A percentile compares a stretch with the other conserved stretches of the same genome.
These are phyloP conservation scores for Condylura cristata DNA, from an alignment of 2,113 vertebrate species.

Conservation along the genomic window DNA sequence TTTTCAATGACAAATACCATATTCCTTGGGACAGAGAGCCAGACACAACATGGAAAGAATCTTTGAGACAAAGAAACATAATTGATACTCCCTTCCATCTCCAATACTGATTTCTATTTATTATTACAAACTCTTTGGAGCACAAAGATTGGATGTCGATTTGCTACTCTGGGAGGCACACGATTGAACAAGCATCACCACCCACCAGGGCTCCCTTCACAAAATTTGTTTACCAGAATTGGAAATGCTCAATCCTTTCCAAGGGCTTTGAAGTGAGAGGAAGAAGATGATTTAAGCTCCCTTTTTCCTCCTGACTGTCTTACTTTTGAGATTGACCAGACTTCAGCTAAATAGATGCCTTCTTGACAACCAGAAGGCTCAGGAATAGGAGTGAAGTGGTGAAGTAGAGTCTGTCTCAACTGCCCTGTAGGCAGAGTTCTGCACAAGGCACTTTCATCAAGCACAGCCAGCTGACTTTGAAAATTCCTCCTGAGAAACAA, in stretches of 20 bases:
- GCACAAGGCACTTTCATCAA: slow-evolving; percentile 75
- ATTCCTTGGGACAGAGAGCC: slow-evolving; percentile 63
- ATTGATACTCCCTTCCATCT: slow-evolving; percentile 79
- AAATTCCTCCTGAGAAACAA: slow-evolving; percentile 80
- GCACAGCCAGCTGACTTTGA: slow-evolving; percentile 79
- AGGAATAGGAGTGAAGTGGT: background rate
- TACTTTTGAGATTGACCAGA: slow-evolving; percentile 70
- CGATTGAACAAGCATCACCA: slow-evolving; percentile 77
- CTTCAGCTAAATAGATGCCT: slow-evolving; percentile 72
- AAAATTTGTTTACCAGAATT: slow-evolving; percentile 81
- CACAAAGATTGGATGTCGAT: slow-evolving; percentile 81
- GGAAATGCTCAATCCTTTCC: slow-evolving; percentile 76
- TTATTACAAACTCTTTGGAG: slow-evolving; percentile 84
- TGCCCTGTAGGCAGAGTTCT: slow-evolving; percentile 63
- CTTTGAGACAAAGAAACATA: slow-evolving; percentile 79
- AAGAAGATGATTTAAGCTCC: slow-evolving; percentile 65
- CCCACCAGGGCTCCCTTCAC: slow-evolving; percentile 78
- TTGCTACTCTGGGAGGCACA: slow-evolving; percentile 77
- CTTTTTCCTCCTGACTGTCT: background rate
- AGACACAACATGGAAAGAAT: slow-evolving; percentile 61
- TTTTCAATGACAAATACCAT: slow-evolving; percentile 76
- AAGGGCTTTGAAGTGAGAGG: slow-evolving; percentile 79
- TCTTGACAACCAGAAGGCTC: slow-evolving; percentile 61
- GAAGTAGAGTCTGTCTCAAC: slow-evolving; percentile 59
- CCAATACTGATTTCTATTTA: slow-evolving; percentile 84